Percentiles rank a stretch among this genome's conserved stretches.
Conservation (phyloP, 2,113 vertebrate species). For the Rhea pennata region DNA sequence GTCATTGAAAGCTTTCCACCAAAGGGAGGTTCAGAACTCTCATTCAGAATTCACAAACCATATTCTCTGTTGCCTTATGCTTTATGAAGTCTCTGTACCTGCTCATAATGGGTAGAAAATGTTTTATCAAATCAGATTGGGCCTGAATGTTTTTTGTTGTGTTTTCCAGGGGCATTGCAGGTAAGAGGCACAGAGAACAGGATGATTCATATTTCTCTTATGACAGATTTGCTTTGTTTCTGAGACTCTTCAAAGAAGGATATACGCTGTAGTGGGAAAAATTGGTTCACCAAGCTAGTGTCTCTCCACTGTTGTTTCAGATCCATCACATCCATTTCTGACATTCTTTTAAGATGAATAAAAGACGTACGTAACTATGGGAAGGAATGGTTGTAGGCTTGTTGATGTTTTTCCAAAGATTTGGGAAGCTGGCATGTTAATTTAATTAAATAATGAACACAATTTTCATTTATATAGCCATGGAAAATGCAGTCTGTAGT, state of each 20-base stretch:
- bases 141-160: background rate
- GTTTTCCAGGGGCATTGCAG: background rate
- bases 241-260: background rate
- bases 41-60: slow-evolving; percentile 26
- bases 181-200: background rate
- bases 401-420: background rate
- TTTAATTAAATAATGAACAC: slow-evolving; percentile 31
- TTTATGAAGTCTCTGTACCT: slow-evolving; percentile 27
- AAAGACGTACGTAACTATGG: background rate
- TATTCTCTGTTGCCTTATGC: slow-evolving; percentile 39
- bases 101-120: slow-evolving; percentile 9
- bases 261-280: background rate
- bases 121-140: background rate
- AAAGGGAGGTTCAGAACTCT: slow-evolving; percentile 3
- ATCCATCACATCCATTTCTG: background rate
- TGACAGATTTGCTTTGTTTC: background rate
- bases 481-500: background rate
- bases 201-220: background rate
- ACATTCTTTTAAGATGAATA: background rate
- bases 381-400: background rate
- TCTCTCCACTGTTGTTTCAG: background rate
- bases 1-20: background rate
- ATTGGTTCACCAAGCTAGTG: background rate
- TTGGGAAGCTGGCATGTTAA: background rate
- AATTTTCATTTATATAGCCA: background rate